Conservation (phyloP, 2,797 vertebrate species). For the Acipenser transmontanus region DNA sequence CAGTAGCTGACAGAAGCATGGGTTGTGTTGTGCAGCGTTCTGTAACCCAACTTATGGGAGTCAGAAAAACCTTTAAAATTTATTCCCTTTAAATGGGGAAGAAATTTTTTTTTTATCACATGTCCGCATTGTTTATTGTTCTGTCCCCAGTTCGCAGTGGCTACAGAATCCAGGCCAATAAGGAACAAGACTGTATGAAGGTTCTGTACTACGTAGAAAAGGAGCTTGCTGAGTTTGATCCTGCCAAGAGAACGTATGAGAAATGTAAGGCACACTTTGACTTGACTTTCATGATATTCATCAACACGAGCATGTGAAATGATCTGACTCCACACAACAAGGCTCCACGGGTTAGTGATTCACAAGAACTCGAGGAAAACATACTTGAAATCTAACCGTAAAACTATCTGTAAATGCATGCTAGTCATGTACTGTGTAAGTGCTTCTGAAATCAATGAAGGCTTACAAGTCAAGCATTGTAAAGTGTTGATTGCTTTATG, state of each 20-base stretch:
- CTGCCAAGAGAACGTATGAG: constrained; percentile 67
- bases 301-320: background rate
- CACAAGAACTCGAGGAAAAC: background rate
- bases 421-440: background rate
- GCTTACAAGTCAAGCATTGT: too few relatives aligned
- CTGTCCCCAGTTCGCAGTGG: constrained; percentile 73
- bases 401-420: background rate
- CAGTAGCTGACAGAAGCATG: constrained; percentile 21
- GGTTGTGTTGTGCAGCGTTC: too few relatives aligned
- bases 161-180: constrained; percentile 79
- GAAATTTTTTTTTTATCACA: constrained; percentile 9
- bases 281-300: background rate
- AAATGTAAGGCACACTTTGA: constrained; percentile 71
- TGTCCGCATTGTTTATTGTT: constrained; percentile 25
- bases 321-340: background rate
- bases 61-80: background rate
- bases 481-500: too few relatives aligned
- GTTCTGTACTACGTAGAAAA: constrained; percentile 87
- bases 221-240: constrained; percentile 81
- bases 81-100: background rate
- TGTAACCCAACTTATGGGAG: background rate
- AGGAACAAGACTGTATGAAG: constrained; percentile 84
- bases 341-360: background rate
- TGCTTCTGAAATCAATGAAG: background rate
- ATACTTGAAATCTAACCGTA: background rate